Evolutionary conservation across 2,797 vertebrate genomes (phyloP), one percentile per base, ranked within the genome.

Genomic region (Sciurus vulgaris): DNA sequence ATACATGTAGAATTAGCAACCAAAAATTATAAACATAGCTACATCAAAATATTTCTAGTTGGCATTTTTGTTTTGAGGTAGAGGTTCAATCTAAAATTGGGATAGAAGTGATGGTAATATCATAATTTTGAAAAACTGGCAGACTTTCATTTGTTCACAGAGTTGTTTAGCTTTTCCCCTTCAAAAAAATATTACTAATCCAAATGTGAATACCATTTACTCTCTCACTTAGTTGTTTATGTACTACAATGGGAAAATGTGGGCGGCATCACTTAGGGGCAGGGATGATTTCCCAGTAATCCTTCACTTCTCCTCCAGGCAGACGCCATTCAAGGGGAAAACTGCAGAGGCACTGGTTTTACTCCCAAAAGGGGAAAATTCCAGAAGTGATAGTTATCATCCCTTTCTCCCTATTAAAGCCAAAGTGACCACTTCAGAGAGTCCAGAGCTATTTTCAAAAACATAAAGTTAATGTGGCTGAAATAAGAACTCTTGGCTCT

Each of bases 41-140:
- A 22, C 54, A 33, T 49, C 84, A 61, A 82, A 81, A 87, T 76
- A 72, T 70, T 82, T 24, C 12, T 41, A 72, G 22, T 88, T 79
- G 94, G 56, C 33, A 61, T 59, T 95, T 95, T 72, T 84, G 41
- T 86, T 92, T 96, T 41, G 38, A 91, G 51, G 59, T 65, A 8
- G 83, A 92, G 24, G 4, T 85, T 82, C 41, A 33, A 22, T 70
- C 41, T 96, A 65, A 89, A 87, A 78, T 24, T 69, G 38, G 20
- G 47, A 61, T 5, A 79, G 3, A 89, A 88, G 20, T 82, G 86
- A 41, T 49, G 49, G 86, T 56, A 67, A 96, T 24, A 89, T 7
- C 73, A 33, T 7, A 41, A 30, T 76, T 9, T 65, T 70, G 94
- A 89, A 79, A 95, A 88, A 72, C 10, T 12, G 33, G 82, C 15